Percentiles rank a stretch among this genome's conserved stretches.
phyloP scores from a whole-genome alignment of 2,113 vertebrate species.

The Brachypteracias leptosomus region DNA sequence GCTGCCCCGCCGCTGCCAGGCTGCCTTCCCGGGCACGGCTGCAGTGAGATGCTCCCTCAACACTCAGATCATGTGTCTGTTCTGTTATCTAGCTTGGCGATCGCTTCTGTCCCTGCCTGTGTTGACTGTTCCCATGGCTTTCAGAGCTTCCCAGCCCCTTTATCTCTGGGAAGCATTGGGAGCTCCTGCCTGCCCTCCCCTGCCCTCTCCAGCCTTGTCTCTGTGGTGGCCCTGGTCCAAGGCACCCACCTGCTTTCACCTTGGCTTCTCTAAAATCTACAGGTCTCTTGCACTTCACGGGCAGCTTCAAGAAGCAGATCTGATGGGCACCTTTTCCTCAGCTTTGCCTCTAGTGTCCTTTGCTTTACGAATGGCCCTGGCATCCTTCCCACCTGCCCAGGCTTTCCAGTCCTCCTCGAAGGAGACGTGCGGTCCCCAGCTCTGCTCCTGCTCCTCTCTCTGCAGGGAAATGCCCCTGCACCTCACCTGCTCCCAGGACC shows the following conservation, averaged over 20 bases:
- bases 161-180: rapidly evolving
- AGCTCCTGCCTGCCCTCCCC: neutral
- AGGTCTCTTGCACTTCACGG: neutral
- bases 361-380: neutral
- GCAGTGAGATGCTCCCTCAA: neutral
- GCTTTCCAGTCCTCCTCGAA: rapidly evolving
- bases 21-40: rapidly evolving
- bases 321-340: neutral
- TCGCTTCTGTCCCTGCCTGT: neutral
- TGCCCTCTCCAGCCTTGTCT: neutral
- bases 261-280: neutral
- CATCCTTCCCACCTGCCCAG: neutral
- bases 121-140: neutral
- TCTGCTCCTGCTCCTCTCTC: neutral
- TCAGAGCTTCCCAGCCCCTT: neutral
- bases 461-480: neutral
- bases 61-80: neutral
- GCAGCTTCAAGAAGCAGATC: neutral
- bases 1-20: neutral
- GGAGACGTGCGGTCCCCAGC: rapidly evolving
- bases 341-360: neutral
- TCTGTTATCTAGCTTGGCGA: neutral
- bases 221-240: rapidly evolving
- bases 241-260: neutral
- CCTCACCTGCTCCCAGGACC: rapidly evolving